Percentiles rank a stretch among this genome's conserved stretches.
phyloP scores from a whole-genome alignment of 2,888 invertebrate species.

The Tricholauxania praeusta region DNA sequence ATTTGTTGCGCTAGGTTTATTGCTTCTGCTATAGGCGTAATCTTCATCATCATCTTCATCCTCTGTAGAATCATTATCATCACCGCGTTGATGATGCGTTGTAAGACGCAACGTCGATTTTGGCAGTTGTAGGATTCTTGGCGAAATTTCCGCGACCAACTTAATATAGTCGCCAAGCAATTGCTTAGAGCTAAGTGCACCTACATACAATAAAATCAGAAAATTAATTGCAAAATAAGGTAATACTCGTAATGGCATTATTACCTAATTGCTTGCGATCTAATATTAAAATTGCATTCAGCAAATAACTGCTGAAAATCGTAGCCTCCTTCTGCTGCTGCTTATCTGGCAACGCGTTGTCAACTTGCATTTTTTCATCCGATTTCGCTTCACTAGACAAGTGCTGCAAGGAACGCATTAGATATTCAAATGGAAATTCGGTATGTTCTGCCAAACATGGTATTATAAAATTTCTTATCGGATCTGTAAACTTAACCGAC shows the following conservation, averaged over 20 bases:
- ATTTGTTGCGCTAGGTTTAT: constrained; percentile 47
- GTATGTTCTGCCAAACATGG: constrained; percentile 73
- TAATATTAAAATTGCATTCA: constrained; percentile 64
- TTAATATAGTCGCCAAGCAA: constrained; percentile 62
- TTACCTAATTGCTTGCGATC: constrained; percentile 63
- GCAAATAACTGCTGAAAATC: constrained; percentile 61
- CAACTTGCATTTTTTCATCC: constrained; percentile 49
- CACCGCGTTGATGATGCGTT: constrained; percentile 51
- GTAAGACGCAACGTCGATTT: constrained; percentile 59
- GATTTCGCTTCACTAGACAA: constrained; percentile 46
- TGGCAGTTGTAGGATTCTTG: constrained; percentile 63
- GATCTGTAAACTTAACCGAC: constrained; percentile 75
- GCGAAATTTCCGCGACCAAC: constrained; percentile 63
- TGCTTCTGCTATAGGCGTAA: constrained; percentile 50
- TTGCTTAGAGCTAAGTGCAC: constrained; percentile 52
- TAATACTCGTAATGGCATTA: neutral
- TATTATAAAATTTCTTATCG: constrained; percentile 77
- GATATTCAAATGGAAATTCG: constrained; percentile 71
- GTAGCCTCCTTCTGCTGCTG: constrained; percentile 19
- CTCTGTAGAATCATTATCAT: constrained; percentile 53
- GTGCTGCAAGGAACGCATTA: constrained; percentile 69
- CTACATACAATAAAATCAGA: constrained; percentile 47
- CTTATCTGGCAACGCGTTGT: constrained; percentile 26
- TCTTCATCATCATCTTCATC: constrained; percentile 59
- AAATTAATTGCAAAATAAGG: neutral